Percentiles rank a stretch among this genome's conserved stretches.
phyloP scores from a whole-genome alignment of 2,797 vertebrate genomes.

The Mormyrus hasselquistii region DNA sequence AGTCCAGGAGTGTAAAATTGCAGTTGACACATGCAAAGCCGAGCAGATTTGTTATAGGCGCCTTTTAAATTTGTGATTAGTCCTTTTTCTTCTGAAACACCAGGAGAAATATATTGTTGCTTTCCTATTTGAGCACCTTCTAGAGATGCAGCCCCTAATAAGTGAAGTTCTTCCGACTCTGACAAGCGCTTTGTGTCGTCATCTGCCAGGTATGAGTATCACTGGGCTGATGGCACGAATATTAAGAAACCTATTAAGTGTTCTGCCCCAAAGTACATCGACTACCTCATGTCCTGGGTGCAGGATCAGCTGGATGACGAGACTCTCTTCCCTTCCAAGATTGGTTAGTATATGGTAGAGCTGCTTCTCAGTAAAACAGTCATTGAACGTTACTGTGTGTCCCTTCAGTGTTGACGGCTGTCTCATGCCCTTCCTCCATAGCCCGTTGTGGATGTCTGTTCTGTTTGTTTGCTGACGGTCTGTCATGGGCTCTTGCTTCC shows the following conservation, averaged over 20 bases:
- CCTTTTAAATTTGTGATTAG: neutral
- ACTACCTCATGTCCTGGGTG: slow-evolving; percentile 97
- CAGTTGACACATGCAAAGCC: neutral
- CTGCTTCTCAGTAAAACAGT: neutral
- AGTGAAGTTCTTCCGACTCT: neutral
- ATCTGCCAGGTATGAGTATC: slow-evolving; percentile 80
- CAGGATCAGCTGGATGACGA: slow-evolving; percentile 96
- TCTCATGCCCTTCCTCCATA: neutral
- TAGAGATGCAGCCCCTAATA: neutral
- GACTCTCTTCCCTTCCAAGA: slow-evolving; percentile 92
- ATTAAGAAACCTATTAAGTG: slow-evolving; percentile 96
- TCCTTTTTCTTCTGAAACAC: neutral
- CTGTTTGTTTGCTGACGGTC: neutral
- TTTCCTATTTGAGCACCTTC: neutral
- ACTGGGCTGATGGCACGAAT: slow-evolving; percentile 94
- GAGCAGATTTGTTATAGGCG: neutral
- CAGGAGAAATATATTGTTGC: neutral
- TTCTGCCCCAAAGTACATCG: slow-evolving; percentile 93
- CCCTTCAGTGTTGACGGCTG: neutral
- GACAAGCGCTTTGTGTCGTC: neutral
- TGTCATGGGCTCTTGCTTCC: slow-evolving; percentile 20
- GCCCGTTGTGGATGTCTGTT: neutral
- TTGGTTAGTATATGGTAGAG: slow-evolving; percentile 63
- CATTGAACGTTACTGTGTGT: neutral
- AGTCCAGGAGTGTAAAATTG: neutral